Evolutionary conservation across 2,797 vertebrate genomes (phyloP), one percentile per base, ranked within the genome.

Genomic region (Anisognathus igniventris): DNA sequence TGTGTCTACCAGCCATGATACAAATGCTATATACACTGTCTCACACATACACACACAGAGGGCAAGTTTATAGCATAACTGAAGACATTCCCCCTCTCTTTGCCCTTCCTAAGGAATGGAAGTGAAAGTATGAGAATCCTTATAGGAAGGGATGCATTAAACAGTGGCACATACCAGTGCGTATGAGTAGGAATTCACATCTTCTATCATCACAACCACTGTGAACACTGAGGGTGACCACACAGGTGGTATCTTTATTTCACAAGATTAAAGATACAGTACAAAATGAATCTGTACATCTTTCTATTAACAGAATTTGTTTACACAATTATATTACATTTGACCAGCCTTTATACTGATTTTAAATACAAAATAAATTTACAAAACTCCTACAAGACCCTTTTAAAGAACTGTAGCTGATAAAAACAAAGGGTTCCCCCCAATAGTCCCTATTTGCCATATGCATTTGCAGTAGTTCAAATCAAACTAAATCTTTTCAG

Each of bases 231-330:
- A 94, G 88, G 60, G 76, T 96, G 97, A 97, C 97, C 97, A 97
- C 94, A 96, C 94, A 97, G 92, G 98, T 96, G 97, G 97, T 90
- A 79, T 97, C 94, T 98, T 98, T 98, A 98, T 98, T 98, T 98
- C 98, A 98, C 97, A 98, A 97, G 98, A 97, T 97, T 97, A 97
- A 97, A 97, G 98, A 97, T 98, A 98, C 97, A 97, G 97, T 98
- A 98, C 97, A 98, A 98, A 98, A 98, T 90, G 91, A 97, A 97
- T 98, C 98, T 98, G 98, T 98, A 98, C 98, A 98, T 97, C 98
- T 98, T 97, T 97, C 97, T 98, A 98, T 98, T 97, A 98, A 98
- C 98, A 98, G 96, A 94, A 96, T 97, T 97, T 98, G 97, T 98
- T 98, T 98, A 98, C 97, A 98, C 96, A 98, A 96, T 97, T 98